Base-by-base conservation (phyloP, 2,113 vertebrate species). In the Ciconia stormi region DNA sequence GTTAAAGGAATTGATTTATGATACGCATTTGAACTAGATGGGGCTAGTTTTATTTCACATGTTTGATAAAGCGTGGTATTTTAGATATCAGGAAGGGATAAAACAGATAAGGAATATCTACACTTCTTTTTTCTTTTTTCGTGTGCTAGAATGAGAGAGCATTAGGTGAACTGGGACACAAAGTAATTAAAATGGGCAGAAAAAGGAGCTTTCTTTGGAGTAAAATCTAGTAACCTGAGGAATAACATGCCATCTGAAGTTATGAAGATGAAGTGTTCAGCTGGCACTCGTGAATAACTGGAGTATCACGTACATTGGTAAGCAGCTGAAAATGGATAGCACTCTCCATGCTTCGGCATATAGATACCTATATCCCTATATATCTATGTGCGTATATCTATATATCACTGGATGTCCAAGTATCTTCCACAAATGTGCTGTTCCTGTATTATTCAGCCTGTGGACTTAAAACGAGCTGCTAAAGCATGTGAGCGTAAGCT, bases 1-100 rank as follows among this genome's bases (percentile, higher is more conserved):
- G 53, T 63, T 85, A n/a, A 83, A 77, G 42, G 70, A 40, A 46
- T 55, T 59, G 80, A 69, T 91, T 91, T 85, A 46, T 82, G 76
- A 74, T 32, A 15, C 8, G 5, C 11, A 20, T 38, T 62, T 90
- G 82, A 71, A 83, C 79, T 62, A 18, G 34, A 58, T 58, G 66
- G 66, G 61, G n/a, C 61, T 79, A 14, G 89, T 69, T 93, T 73
- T 73, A 50, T 42, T 82, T 46, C 66, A 42, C 13, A 7, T 11
- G 21, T 90, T 77, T 82, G 69, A 59, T 34, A 47, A 88, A 80
- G 19, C 0, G 0, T 34, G 50, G 11, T 49, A 16, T 32, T 73
- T 59, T 27, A 74, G 70, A 7, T 46, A 79, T 16, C 38, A 69
- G 42, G 36, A 42, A 9, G 66, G 56, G 29, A 49, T 56, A 79